phyloP scores from a whole-genome alignment of 2,888 invertebrate genomes.

The Eilema sororculum region DNA sequence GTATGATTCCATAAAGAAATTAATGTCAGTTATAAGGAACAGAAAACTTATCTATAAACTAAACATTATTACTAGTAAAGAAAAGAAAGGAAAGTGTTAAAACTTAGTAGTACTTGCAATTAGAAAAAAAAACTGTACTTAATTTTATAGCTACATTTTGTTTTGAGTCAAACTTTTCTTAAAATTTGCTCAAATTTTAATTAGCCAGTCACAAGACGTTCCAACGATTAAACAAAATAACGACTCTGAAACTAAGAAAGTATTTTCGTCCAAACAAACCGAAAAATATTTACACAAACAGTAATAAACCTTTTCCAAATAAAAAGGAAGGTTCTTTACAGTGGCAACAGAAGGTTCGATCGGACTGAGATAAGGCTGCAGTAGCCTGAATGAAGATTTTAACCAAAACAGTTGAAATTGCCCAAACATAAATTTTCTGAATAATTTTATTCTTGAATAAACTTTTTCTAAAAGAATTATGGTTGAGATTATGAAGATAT shows the following conservation, averaged over 20 bases:
- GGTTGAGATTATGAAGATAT: slow-evolving; percentile 28
- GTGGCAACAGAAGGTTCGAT: slow-evolving; percentile 47
- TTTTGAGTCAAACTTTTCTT: not conserved
- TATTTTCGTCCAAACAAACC: slow-evolving; percentile 25
- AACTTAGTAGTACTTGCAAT: too few species aligned
- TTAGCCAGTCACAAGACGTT: not conserved
- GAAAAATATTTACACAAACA: slow-evolving; percentile 43
- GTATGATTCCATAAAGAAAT: too few species aligned
- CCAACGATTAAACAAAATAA: slow-evolving; percentile 26
- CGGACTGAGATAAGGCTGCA: slow-evolving; percentile 44
- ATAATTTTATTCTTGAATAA: slow-evolving; percentile 40
- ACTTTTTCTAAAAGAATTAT: slow-evolving; percentile 42
- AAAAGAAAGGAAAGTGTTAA: too few species aligned
- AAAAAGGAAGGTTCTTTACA: slow-evolving; percentile 36
- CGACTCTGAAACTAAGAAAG: slow-evolving; percentile 12
- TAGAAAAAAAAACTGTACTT: too few species aligned
- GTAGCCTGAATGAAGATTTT: slow-evolving; percentile 49
- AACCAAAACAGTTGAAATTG: slow-evolving; percentile 49
- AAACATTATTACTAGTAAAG: too few species aligned
- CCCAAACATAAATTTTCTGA: slow-evolving; percentile 47
- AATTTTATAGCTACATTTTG: too few species aligned
- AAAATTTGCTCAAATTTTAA: not conserved
- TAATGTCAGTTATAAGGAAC: too few species aligned
- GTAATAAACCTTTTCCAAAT: slow-evolving; percentile 37
- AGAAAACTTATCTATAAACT: too few species aligned